Percentiles rank a stretch among this genome's conserved stretches.
phyloP scores from a whole-genome alignment of 92 coral and sea anemone species.

The Ricordea florida region DNA sequence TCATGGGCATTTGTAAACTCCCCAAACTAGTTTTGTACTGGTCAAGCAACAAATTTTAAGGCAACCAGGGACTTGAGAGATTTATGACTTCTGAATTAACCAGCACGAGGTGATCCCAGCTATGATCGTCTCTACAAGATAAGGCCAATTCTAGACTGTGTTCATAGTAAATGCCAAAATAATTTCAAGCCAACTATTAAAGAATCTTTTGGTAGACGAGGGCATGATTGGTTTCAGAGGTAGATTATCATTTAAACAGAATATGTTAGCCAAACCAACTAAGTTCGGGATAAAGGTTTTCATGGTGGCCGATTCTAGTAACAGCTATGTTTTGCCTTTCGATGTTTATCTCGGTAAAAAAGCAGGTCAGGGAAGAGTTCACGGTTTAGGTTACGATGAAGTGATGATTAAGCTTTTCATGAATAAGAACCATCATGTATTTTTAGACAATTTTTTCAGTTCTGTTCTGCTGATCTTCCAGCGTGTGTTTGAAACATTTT shows the following conservation, averaged over 20 bases:
- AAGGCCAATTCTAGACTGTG: slow-evolving; percentile 11
- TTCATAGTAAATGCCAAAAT: slow-evolving; percentile 13
- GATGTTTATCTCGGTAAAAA: slow-evolving; percentile 64
- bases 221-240: slow-evolving; percentile 64
- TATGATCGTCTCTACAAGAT: slow-evolving; percentile 58
- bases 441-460: slow-evolving; percentile 55
- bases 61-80: slow-evolving; percentile 30
- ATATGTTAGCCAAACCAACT: slow-evolving; percentile 66
- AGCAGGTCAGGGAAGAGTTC: background rate
- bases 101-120: background rate
- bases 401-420: slow-evolving; percentile 62
- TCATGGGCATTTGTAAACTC: slow-evolving; percentile 52
- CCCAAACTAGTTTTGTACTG: slow-evolving; percentile 33
- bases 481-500: no score
- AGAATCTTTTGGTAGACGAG: slow-evolving; percentile 54
- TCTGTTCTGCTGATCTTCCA: no score
- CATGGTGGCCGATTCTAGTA: slow-evolving; percentile 66
- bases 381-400: slow-evolving; percentile 68
- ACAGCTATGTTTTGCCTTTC: slow-evolving; percentile 61
- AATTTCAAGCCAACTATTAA: slow-evolving; percentile 22
- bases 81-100: slow-evolving; percentile 41
- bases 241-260: slow-evolving; percentile 55
- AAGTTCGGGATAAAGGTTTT: slow-evolving; percentile 67
- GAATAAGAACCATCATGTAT: slow-evolving; percentile 63
- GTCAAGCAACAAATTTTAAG: slow-evolving; percentile 36